Evolutionary conservation across 1,140 invertebrate genomes (phyloP), one percentile per base, ranked within the genome.

Genomic region (Drosophila virilis): DNA sequence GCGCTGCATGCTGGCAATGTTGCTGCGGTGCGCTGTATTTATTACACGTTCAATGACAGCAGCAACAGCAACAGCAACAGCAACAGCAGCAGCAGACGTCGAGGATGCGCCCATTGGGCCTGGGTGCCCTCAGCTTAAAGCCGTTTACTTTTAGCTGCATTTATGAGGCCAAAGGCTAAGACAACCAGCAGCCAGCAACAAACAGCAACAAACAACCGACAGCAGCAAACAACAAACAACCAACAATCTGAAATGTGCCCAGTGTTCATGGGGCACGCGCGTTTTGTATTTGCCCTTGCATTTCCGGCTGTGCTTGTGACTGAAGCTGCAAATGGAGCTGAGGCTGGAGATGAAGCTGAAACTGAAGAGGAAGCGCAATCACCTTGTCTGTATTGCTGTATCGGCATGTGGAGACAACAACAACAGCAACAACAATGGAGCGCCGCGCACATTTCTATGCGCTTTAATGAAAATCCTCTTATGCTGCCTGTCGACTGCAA

Each of bases 401-500:
- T 55, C 57, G 43, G 77, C 72, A 84, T 80, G 77, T 60, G 8
- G 55, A 60, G 65, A 61, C 68, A 82, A 57, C 64, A 74, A 70
- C 55, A 80, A 75, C 42, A 57, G 57, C 59, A 46, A 68, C 74
- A 58, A 51, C 61, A 62, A 12, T 15, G 6, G n/a, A 17, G 8
- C 9, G 22, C 38, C 9, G 37, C 13, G 35, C 50, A 69, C 66
- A 78, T 86, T 81, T 85, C 78, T 86, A 81, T 86, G 71, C 82
- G 82, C 79, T 78, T 80, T 89, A 88, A 88, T 88, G 84, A 88
- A 88, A 88, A 88, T 88, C 84, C 84, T 89, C 84, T 88, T 88
- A 88, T 75, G 79, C 46, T 71, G 62, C 65, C 70, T 74, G 62
- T 60, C 46, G 55, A 66, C 67, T 70, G 59, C 45, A 38, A 62